Conservation (phyloP, 2,797 vertebrate species). For the Sphenopsis melanotis region DNA sequence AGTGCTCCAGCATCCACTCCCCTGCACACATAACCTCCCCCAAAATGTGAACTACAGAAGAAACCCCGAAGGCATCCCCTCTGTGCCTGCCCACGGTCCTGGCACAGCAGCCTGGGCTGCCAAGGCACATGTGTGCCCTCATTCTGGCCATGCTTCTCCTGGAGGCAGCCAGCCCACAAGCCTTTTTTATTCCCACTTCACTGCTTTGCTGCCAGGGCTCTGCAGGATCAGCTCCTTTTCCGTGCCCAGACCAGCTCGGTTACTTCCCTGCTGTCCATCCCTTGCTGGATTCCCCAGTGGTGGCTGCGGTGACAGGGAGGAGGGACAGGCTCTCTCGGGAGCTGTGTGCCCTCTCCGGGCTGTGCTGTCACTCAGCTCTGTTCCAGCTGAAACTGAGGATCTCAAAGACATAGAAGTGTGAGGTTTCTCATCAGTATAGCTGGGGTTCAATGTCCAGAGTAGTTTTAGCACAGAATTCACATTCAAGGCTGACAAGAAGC, state of each 20-base stretch:
- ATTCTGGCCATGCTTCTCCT: background rate
- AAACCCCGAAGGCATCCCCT: background rate
- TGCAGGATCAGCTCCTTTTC: background rate
- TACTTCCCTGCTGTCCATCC: background rate
- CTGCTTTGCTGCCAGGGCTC: background rate
- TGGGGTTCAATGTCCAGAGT: background rate
- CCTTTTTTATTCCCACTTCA: background rate
- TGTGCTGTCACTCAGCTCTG: background rate
- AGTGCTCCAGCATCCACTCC: background rate
- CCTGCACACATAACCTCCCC: background rate
- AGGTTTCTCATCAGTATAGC: background rate
- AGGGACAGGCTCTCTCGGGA: background rate
- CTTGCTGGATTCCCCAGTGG: background rate
- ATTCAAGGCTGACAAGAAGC: background rate
- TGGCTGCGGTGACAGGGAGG: background rate
- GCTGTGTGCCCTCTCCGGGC: background rate
- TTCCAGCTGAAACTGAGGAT: background rate
- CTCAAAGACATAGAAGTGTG: background rate
- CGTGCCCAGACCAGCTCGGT: rapidly evolving
- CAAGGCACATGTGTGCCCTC: background rate
- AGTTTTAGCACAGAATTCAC: background rate
- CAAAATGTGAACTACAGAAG: rapidly evolving
- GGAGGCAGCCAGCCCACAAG: background rate
- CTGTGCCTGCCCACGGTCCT: rapidly evolving
- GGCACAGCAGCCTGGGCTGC: background rate